Percentiles rank a stretch among this genome's conserved stretches.
Conservation (phyloP, 2,797 vertebrate genomes). For the Labroides dimidiatus region DNA sequence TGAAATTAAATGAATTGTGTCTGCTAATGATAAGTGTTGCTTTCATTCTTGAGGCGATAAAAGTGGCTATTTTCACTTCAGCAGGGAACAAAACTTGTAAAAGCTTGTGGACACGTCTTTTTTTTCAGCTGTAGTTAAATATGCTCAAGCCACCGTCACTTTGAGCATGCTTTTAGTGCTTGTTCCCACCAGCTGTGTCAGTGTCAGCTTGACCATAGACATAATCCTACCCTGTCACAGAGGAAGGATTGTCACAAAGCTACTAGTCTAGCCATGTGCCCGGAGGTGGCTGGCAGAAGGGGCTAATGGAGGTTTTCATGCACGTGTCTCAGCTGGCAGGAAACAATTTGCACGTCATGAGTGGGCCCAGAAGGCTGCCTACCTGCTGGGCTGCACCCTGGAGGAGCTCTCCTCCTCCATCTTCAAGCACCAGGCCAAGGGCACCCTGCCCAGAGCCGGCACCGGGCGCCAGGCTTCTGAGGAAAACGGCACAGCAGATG, state of each 20-base stretch:
- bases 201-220: slow-evolving; percentile 63
- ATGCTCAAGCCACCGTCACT: slow-evolving; percentile 15
- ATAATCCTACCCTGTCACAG: slow-evolving; percentile 68
- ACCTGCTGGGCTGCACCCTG: slow-evolving; percentile 96
- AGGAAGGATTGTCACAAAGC: slow-evolving; percentile 58
- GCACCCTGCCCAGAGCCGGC: slow-evolving; percentile 89
- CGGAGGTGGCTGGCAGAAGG: slow-evolving; percentile 61
- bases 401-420: slow-evolving; percentile 97
- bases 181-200: slow-evolving; percentile 49
- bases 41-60: slow-evolving; percentile 43
- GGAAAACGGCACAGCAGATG: slow-evolving; percentile 85
- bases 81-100: slow-evolving; percentile 16
- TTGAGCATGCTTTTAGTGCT: slow-evolving; percentile 51
- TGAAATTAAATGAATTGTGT: slow-evolving; percentile 57
- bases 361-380: slow-evolving; percentile 98
- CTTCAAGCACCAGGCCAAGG: slow-evolving; percentile 96
- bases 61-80: slow-evolving; percentile 38
- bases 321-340: slow-evolving; percentile 90
- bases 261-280: slow-evolving; percentile 41
- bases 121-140: slow-evolving; percentile 7
- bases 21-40: slow-evolving; percentile 36
- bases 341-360: slow-evolving; percentile 99
- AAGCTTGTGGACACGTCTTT: neutral
- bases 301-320: slow-evolving; percentile 78
- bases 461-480: slow-evolving; percentile 90